Evolutionary conservation across 2,888 invertebrate genomes (phyloP), one percentile per base, ranked within the genome.

Genomic region (Polyommatus iphigenia): DNA sequence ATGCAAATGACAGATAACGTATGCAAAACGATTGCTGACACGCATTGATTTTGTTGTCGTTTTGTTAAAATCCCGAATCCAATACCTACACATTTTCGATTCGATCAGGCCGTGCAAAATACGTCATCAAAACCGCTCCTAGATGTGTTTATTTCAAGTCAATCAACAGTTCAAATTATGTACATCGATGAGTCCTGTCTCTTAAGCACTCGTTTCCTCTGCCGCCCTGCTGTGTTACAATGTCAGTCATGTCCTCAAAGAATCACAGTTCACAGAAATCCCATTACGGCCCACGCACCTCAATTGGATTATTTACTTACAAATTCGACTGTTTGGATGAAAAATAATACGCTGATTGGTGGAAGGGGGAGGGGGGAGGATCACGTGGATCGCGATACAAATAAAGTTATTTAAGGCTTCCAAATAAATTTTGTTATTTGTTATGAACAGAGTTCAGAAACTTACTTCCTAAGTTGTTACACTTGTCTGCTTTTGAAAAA

Each of bases 251-350:
- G 29, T 67, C 15, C 15, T 67, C 13, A 18, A 67, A 6, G 29
- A 29, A 29, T 67, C 67, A 67, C 32, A 15, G 67, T 15, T 29
- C 67, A 13, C 67, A 29, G 29, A 67, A 67, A 18, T 32, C 29
- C 67, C 67, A 32, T 29, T 67, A 32, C 67, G 29, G 50, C 54
- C 75, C 46, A 29, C 29, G 75, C 75, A 4, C 7, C 50, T 6
- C 54, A 54, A 75, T 75, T 1, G 75, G 75, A 75, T 75, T 50
- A 75, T 15, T 29, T 50, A 20, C 50, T 75, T 54, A 75, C 24
- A 15, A 24, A 75, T 75, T 75, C 29, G 75, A 54, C 15, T 54
- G 75, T 54, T 75, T 46, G 15, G 18, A 29, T 50, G 46, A 24
- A 50, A 75, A 75, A 29, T 24, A 50, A 75, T 54, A 5, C 75